Evolutionary conservation across 2,888 invertebrate species (phyloP).

Genomic region (Caenorhabditis afra): DNA sequence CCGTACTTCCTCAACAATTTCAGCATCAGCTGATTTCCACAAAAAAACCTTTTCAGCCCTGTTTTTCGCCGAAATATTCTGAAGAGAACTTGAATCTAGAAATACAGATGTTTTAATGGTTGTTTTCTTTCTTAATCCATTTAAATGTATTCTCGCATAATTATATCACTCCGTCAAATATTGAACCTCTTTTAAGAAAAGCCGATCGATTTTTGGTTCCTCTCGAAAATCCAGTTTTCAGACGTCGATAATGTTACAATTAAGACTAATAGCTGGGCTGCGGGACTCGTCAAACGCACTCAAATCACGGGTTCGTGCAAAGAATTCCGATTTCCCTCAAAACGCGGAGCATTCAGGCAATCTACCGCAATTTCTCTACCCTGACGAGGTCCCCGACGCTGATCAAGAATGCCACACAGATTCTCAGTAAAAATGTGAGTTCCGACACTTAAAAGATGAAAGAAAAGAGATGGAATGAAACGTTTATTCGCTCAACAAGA

Average conservation of each 20-base stretch:
- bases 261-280: constrained; percentile 39
- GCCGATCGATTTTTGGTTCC: constrained; percentile 29
- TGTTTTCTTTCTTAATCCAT: no score
- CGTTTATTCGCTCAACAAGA: not conserved
- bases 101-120: no score
- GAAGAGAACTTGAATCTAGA: no score
- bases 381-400: constrained; percentile 36
- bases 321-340: not conserved
- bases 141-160: no score
- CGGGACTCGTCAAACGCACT: constrained; percentile 18
- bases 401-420: constrained; percentile 24
- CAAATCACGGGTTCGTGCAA: constrained; percentile 15
- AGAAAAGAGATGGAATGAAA: no score
- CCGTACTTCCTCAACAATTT: constrained; percentile 14
- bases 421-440: constrained; percentile 53
- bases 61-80: no score
- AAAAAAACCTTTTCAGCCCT: not conserved
- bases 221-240: constrained; percentile 36
- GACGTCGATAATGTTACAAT: constrained; percentile 53
- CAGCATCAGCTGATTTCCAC: constrained; percentile 35
- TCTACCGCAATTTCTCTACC: constrained; percentile 40
- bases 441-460: no score
- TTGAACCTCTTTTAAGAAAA: not conserved
- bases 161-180: no score
- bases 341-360: constrained; percentile 19